Conservation (phyloP, 2,797 vertebrate genomes). For the Mareca penelope region DNA sequence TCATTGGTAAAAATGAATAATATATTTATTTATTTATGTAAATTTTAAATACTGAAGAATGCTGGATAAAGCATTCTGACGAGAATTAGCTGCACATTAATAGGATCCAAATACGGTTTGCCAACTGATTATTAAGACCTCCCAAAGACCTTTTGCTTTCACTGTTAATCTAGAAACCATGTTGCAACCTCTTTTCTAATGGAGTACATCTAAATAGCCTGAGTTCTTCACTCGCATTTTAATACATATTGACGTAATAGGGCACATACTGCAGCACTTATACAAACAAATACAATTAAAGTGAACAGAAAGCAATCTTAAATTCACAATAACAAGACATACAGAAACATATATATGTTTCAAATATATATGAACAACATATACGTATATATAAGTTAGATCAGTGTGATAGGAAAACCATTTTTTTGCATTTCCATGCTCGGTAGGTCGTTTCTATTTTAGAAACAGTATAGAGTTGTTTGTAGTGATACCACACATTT, state of each 20-base stretch:
- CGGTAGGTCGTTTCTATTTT: neutral
- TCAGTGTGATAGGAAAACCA: neutral
- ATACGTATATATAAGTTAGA: neutral
- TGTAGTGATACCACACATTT: neutral
- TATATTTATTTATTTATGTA: neutral
- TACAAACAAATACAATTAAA: neutral
- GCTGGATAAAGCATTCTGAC: neutral
- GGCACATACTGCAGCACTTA: constrained; percentile 10
- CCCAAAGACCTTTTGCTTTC: neutral
- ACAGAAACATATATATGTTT: neutral
- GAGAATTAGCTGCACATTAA: neutral
- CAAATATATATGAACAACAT: too few species aligned
- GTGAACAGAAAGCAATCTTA: neutral
- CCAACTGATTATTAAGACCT: neutral
- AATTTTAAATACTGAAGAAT: neutral
- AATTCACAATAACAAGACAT: neutral
- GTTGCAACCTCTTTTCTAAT: neutral
- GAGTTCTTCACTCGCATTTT: constrained; percentile 35
- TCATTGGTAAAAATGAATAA: neutral
- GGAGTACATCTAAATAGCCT: neutral
- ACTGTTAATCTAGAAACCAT: neutral
- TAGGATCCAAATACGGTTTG: neutral
- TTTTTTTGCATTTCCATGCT: neutral
- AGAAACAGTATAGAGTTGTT: neutral
- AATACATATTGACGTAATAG: neutral